These are phyloP conservation scores for Sorex fumeus DNA, from an alignment of 2,113 vertebrate genomes.

Conservation along the genomic window DNA sequence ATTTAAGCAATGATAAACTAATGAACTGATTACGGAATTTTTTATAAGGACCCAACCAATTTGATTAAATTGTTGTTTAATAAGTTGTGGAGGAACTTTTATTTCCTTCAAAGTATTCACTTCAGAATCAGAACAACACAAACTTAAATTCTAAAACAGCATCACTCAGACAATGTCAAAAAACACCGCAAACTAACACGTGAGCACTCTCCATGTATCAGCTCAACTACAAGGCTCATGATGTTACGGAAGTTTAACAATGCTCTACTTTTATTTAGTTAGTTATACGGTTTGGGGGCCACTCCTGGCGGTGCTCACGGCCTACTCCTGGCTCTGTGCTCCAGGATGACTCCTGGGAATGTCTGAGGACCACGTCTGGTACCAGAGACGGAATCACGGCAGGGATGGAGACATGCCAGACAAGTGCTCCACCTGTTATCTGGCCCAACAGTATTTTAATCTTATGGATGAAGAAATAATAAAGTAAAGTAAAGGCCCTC, in stretches of 20 bases:
- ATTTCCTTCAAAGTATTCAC: slow-evolving; percentile 32
- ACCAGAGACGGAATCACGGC: too few relatives aligned
- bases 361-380: too few relatives aligned
- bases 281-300: too few relatives aligned
- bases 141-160: neutral
- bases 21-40: neutral
- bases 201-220: neutral
- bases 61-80: neutral
- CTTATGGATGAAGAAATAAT: neutral
- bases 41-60: neutral
- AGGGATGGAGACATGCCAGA: too few relatives aligned
- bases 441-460: neutral
- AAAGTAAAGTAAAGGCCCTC: neutral
- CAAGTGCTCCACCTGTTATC: too few relatives aligned
- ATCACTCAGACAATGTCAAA: neutral
- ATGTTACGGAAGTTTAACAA: too few relatives aligned
- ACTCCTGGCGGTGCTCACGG: too few relatives aligned
- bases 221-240: too few relatives aligned
- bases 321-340: too few relatives aligned
- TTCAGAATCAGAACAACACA: neutral
- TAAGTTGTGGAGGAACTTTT: neutral
- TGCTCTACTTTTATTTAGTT: too few relatives aligned
- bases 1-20: slow-evolving; percentile 24
- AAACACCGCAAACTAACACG: neutral
- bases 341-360: too few relatives aligned